Evolutionary conservation across 1,140 invertebrate species (phyloP).

Genomic region (Cherax quadricarinatus): DNA sequence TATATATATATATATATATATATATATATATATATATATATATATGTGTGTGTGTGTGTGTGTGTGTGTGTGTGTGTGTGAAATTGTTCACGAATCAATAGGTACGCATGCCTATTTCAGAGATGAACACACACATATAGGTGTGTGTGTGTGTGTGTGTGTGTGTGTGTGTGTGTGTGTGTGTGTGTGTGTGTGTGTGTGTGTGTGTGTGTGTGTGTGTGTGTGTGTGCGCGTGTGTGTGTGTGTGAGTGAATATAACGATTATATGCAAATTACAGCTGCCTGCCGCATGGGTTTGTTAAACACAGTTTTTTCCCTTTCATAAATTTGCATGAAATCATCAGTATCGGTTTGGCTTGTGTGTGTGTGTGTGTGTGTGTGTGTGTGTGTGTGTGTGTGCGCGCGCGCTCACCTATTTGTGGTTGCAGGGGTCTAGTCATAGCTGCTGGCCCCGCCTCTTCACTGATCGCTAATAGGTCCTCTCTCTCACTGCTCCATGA

Average conservation of each 20-base stretch:
- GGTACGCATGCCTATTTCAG: too few relatives aligned
- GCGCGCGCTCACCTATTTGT: not conserved
- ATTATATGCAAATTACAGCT: not conserved
- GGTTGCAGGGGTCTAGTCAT: too few relatives aligned
- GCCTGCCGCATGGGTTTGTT: not conserved
- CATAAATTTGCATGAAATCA: not conserved
- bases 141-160: not conserved
- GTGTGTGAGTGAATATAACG: not conserved
- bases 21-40: too few relatives aligned
- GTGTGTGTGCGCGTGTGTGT: not conserved
- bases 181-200: not conserved
- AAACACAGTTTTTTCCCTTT: not conserved
- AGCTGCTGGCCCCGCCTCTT: too few relatives aligned
- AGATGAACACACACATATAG: not conserved
- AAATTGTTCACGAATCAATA: too few relatives aligned
- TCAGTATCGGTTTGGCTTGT: not conserved
- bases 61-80: too few relatives aligned
- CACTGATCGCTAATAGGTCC: too few relatives aligned
- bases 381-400: slow-evolving; percentile 36
- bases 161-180: too few relatives aligned
- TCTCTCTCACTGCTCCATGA: too few relatives aligned
- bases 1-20: too few relatives aligned
- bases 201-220: not conserved
- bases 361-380: slow-evolving; percentile 34
- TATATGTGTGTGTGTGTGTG: too few relatives aligned